Evolutionary conservation across 2,113 vertebrate genomes (phyloP).

Genomic region (Eira barbara): DNA sequence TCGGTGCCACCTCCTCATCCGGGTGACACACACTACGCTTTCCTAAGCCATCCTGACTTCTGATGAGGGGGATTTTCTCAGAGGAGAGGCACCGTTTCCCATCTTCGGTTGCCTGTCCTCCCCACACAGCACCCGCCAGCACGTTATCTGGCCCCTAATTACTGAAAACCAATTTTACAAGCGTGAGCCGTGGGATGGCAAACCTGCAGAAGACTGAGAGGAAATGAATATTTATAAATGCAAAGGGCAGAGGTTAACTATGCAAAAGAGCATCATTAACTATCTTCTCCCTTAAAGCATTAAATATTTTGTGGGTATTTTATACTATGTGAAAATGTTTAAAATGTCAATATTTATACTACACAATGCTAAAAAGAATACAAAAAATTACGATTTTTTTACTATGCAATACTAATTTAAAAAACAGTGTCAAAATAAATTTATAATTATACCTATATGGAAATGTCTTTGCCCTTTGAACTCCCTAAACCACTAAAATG

Average conservation of each 20-base stretch:
- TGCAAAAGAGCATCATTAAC: background rate
- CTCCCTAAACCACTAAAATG: background rate
- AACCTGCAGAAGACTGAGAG: background rate
- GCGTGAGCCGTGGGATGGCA: background rate
- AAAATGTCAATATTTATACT: background rate
- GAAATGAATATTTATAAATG: conserved; percentile 51
- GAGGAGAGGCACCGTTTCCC: background rate
- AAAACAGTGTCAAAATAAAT: background rate
- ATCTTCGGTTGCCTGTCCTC: rapidly evolving
- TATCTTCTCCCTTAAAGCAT: background rate
- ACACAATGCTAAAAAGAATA: background rate
- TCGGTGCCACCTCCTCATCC: rapidly evolving
- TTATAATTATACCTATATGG: background rate
- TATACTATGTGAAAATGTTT: background rate
- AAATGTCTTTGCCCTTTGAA: background rate
- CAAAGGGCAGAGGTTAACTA: background rate
- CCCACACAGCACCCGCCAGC: rapidly evolving
- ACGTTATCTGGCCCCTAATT: background rate
- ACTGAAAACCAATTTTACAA: background rate
- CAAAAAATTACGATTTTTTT: background rate
- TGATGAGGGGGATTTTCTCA: background rate
- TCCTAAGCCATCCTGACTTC: background rate
- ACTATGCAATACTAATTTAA: background rate
- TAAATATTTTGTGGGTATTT: background rate
- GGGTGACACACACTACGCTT: rapidly evolving